These are phyloP conservation scores for Onchidella celtica DNA, from an alignment of 2,888 invertebrate genomes.

Conservation along the genomic window DNA sequence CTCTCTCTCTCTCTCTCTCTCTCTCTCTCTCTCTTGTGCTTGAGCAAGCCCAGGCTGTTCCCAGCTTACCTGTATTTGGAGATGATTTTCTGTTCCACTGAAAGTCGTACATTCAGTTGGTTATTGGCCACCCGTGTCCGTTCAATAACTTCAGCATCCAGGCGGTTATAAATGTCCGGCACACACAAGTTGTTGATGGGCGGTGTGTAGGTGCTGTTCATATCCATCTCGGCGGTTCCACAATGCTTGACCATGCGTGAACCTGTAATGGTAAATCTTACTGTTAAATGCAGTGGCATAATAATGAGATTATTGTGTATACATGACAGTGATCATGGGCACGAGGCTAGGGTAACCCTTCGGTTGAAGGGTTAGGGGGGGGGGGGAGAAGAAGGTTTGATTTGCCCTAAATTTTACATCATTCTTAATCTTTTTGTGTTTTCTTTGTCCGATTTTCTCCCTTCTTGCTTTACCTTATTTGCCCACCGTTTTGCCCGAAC, in stretches of 20 bases:
- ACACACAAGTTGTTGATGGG: conserved; percentile 70
- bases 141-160: conserved; percentile 69
- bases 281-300: neutral
- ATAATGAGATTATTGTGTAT: neutral
- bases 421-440: too few relatives aligned
- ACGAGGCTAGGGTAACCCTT: neutral
- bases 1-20: too few relatives aligned
- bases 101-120: conserved; percentile 59
- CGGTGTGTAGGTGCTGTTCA: conserved; percentile 53
- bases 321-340: neutral
- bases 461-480: too few relatives aligned
- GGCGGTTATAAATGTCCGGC: conserved; percentile 69
- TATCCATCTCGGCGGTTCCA: too few relatives aligned
- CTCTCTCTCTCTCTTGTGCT: too few relatives aligned
- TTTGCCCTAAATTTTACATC: too few relatives aligned
- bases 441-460: too few relatives aligned
- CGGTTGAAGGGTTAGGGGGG: too few relatives aligned
- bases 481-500: too few relatives aligned
- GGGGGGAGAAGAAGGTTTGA: too few relatives aligned
- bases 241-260: neutral
- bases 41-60: too few relatives aligned
- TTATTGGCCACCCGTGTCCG: conserved; percentile 67
- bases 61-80: conserved; percentile 57
- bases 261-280: neutral
- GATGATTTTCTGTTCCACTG: conserved; percentile 63